Percentiles rank a stretch among this genome's conserved stretches.
phyloP scores from a whole-genome alignment of 2,113 vertebrate species.

The Lasiurus cinereus region DNA sequence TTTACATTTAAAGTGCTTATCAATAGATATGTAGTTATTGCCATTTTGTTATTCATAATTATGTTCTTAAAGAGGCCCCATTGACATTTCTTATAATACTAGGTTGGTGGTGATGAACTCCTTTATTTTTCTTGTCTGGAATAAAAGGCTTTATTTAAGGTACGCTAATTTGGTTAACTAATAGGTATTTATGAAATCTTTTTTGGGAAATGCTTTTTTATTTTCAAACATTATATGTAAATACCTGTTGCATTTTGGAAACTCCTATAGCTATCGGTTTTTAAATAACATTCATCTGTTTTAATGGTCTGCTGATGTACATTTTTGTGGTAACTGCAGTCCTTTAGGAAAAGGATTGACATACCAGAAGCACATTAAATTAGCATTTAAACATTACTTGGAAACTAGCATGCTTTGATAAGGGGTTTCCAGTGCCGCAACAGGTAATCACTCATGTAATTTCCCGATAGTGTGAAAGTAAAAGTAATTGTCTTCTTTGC shows the following conservation, averaged over 20 bases:
- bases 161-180: constrained; percentile 1
- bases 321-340: background rate
- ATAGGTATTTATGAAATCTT: constrained; percentile 11
- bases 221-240: background rate
- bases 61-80: background rate
- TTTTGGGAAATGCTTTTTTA: background rate
- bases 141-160: constrained; percentile 15
- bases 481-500: background rate
- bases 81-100: background rate
- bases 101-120: background rate
- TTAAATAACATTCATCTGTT: constrained; percentile 30
- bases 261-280: background rate
- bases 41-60: background rate
- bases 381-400: background rate
- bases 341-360: background rate
- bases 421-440: background rate
- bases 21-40: background rate
- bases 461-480: background rate
- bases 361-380: background rate
- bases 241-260: constrained; percentile 8
- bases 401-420: background rate
- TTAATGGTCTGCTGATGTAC: background rate
- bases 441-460: background rate
- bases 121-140: background rate
- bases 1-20: background rate